Conservation (phyloP, 2,113 vertebrate genomes). For the Phrynocephalus versicolor region DNA sequence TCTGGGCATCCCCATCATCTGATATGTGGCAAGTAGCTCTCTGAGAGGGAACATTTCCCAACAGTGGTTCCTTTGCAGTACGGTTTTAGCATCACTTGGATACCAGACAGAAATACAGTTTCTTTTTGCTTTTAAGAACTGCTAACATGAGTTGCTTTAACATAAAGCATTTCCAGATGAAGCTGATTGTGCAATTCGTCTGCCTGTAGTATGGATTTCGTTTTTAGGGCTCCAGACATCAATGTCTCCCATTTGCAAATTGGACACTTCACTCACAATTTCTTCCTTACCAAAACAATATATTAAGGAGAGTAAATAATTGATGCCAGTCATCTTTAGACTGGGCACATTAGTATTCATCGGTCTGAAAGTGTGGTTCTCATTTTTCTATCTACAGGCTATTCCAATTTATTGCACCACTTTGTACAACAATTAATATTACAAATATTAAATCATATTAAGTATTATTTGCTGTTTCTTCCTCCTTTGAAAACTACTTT, state of each 20-base stretch:
- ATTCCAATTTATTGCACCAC: too few relatives aligned
- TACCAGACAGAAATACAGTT: not conserved
- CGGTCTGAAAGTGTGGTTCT: not conserved
- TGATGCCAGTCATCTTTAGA: too few relatives aligned
- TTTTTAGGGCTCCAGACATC: too few relatives aligned
- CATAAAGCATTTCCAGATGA: not conserved
- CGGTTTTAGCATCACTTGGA: not conserved
- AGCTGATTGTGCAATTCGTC: not conserved
- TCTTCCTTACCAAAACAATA: too few relatives aligned
- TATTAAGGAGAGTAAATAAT: too few relatives aligned
- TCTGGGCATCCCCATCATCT: not conserved
- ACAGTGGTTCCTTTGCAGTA: not conserved
- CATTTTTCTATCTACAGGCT: not conserved
- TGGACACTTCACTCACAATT: too few relatives aligned
- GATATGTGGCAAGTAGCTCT: not conserved
- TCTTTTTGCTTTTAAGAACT: not conserved
- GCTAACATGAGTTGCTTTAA: not conserved
- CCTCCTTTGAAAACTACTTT: not conserved
- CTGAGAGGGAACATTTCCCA: not conserved
- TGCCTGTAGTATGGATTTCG: too few relatives aligned
- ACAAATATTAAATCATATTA: too few relatives aligned
- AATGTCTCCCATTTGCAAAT: too few relatives aligned
- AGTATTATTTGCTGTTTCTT: not conserved
- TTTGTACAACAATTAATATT: too few relatives aligned
- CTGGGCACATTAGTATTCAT: too few relatives aligned